Evolutionary conservation across 2,888 invertebrate genomes (phyloP), one percentile per base, ranked within the genome.

Genomic region (Muscina levida): DNA sequence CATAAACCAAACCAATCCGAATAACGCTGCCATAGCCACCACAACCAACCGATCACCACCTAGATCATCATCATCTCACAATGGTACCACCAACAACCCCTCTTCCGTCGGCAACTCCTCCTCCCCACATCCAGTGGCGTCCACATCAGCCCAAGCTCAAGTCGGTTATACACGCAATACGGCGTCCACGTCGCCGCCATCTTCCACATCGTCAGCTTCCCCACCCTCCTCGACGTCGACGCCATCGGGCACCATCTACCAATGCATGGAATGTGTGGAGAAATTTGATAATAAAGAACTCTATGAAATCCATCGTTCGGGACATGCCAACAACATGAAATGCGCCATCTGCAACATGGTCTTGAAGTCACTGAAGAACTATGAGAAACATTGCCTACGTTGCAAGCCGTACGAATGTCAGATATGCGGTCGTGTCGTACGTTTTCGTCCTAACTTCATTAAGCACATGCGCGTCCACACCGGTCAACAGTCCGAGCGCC

Each of bases 401-500:
- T 90, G 90, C 84, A 90, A 90, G 83, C 90, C 90, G 13, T 91
- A 90, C 83, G 90, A 90, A 81, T 90, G 90, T 73, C 90, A 90
- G 83, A 89, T 90, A 10, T 90, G 90, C 68, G 90, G 89, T 2
- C 89, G 91, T 4, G 87, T 90, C 10, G 91, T 90, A 0, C 89
- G 90, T 51, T 91, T 90, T 82, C 88, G 90, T 39, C 91, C 90
- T 17, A 90, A 90, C 62, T 91, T 91, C 77, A 90, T 90, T 1
- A 90, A 90, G 80, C 90, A 90, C 76, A 91, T 91, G 91, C 87
- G 91, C 1, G 91, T 90, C 6, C 90, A 90, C 59, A 91, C 89
- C 44, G 89, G 89, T 0, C 90, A 90, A 67, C 88, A 89, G 71
- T 90, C 90, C 72, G 90, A 90, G 82, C 85, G 91, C 53, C 90